phyloP scores from a whole-genome alignment of 1,140 invertebrate species.

The Chironomus tepperi region DNA sequence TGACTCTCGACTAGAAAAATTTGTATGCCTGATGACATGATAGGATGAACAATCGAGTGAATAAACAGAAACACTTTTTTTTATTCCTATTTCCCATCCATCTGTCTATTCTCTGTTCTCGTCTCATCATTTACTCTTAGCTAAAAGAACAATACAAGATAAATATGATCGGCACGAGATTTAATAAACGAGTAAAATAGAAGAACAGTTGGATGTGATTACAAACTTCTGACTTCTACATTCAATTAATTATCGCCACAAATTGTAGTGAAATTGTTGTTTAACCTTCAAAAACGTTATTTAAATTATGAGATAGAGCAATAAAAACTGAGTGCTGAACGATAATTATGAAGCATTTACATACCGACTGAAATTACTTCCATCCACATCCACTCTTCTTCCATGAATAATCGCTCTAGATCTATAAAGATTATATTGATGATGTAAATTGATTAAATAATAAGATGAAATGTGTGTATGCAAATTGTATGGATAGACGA shows the following conservation, averaged over 20 bases:
- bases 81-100: too few species aligned
- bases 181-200: neutral
- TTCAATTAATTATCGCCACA: conserved; percentile 1
- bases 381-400: too few species aligned
- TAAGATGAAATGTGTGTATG: neutral
- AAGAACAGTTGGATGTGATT: neutral
- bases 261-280: neutral
- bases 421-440: neutral
- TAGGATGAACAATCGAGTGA: too few species aligned
- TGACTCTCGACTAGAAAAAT: too few species aligned
- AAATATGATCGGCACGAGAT: neutral
- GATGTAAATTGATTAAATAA: neutral
- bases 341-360: conserved; percentile 1
- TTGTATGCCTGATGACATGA: too few species aligned
- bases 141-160: neutral
- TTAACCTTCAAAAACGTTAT: conserved; percentile 1
- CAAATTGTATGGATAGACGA: neutral
- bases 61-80: too few species aligned
- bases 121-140: too few species aligned
- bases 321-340: neutral
- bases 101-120: too few species aligned
- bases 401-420: neutral
- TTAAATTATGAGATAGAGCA: neutral
- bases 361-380: neutral
- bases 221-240: neutral